Evolutionary conservation across 2,797 vertebrate genomes (phyloP), one percentile per base, ranked within the genome.

Genomic region (Cottoperca gobio): DNA sequence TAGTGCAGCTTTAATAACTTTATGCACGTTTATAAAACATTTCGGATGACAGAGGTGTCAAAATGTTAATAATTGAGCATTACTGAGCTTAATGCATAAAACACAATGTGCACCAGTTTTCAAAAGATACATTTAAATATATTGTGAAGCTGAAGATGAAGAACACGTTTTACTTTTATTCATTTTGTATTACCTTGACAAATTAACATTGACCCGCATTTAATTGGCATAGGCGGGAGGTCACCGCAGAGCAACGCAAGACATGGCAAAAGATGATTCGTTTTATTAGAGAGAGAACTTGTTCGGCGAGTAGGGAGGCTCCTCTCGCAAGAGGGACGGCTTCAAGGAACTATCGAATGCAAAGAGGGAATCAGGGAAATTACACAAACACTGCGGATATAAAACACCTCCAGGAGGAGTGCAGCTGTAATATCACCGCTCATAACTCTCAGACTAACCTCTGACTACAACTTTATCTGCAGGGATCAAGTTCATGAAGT

Each of bases 381-480:
- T 43, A 62, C 35, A 33, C 42, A 33, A n/a, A 31, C 16, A 45
- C 8, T n/a, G 17, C 23, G 8, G 3, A 3, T 26, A 28, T 59
- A n/a, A n/a, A 48, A 68, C 48, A 26, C 5, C 17, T 13, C 11
- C 11, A 0, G n/a, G 8, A 68, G 1, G 13, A 39, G 50, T 10
- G 14, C 39, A 45, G 12, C 37, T 8, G 16, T 26, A 16, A 73
- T 60, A 28, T 24, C 39, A 26, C 12, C 0, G 55, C 53, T 52
- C 37, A 24, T 52, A 66, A 46, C 26, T 55, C 21, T 48, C 35
- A 24, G 17, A 19, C 14, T 11, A 42, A 64, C n/a, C 55, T 35
- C n/a, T 8, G 17, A 71, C 43, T 68, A 31, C 13, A 55, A 28
- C 77, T 42, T 59, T 1, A 53, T 48, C 10, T 63, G 58, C 42